Evolutionary conservation across 2,888 invertebrate species (phyloP).

Genomic region (Epistrophe eligans): DNA sequence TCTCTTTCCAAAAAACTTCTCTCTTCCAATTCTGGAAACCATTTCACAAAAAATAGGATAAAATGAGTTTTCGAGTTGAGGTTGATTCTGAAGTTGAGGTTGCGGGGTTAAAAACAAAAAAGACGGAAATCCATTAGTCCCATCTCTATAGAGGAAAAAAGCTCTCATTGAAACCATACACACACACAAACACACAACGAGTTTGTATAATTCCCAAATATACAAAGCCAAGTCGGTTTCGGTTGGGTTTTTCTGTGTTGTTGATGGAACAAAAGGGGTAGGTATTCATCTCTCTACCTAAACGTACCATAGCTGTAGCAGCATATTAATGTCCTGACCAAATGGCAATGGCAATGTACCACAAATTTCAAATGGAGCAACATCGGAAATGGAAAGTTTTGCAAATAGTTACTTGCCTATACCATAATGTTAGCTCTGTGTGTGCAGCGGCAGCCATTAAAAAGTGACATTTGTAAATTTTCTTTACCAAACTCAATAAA

Average conservation of each 20-base stretch:
- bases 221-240: conserved; percentile 46
- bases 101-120: conserved; percentile 23
- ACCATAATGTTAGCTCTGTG: conserved; percentile 38
- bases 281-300: too few relatives aligned
- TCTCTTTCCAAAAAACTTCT: conserved; percentile 39
- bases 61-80: conserved; percentile 4
- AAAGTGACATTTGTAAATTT: conserved; percentile 76
- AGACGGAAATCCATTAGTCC: conserved; percentile 74
- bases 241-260: conserved; percentile 28
- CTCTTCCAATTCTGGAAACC: not conserved
- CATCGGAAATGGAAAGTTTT: conserved; percentile 74
- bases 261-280: not conserved
- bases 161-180: conserved; percentile 51
- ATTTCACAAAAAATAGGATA: conserved; percentile 5
- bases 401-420: conserved; percentile 66
- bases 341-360: conserved; percentile 73
- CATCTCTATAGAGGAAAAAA: conserved; percentile 35
- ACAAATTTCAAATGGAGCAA: conserved; percentile 68
- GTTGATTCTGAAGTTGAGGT: conserved; percentile 1
- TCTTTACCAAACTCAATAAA: conserved; percentile 73
- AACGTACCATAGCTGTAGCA: not conserved
- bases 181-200: conserved; percentile 6
- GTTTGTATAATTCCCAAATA: conserved; percentile 26
- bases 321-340: conserved; percentile 75
- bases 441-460: conserved; percentile 47